Evolutionary conservation across 2,888 invertebrate genomes (phyloP).

Genomic region (Cecidostiba fungosa): DNA sequence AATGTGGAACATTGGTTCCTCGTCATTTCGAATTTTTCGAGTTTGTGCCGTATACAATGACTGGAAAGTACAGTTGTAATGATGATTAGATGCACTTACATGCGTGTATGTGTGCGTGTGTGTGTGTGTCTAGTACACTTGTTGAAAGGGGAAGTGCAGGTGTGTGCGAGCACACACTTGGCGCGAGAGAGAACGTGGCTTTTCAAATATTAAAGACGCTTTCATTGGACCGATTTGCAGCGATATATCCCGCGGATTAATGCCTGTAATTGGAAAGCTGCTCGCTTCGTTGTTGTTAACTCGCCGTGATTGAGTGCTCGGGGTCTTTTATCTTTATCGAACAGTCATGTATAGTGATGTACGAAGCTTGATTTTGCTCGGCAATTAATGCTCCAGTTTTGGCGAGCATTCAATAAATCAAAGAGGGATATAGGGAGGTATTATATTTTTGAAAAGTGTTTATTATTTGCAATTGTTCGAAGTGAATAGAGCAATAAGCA

Average conservation of each 20-base stretch:
- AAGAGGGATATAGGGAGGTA: neutral
- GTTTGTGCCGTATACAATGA: no score
- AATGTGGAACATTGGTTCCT: neutral
- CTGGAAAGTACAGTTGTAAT: no score
- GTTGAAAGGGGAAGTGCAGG: neutral
- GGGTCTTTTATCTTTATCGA: constrained; percentile 2
- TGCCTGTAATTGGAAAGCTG: neutral
- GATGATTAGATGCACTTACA: no score
- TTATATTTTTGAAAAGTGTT: neutral
- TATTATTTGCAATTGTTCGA: neutral
- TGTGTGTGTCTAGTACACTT: no score
- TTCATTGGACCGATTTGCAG: constrained; percentile 10
- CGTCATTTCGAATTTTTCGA: no score
- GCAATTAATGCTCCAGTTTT: neutral
- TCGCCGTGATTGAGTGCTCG: constrained; percentile 3
- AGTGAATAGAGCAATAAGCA: neutral
- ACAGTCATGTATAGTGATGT: neutral
- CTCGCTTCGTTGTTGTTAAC: neutral
- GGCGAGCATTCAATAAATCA: neutral
- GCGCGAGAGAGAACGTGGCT: neutral
- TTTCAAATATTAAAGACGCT: neutral
- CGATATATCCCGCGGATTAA: constrained; percentile 20
- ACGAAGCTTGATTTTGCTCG: neutral
- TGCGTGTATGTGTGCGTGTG: no score
- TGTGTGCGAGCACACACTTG: no score